Percentiles rank a stretch among this genome's conserved stretches.
phyloP scores from a whole-genome alignment of 1,140 invertebrate genomes.

The Drosophila lini region DNA sequence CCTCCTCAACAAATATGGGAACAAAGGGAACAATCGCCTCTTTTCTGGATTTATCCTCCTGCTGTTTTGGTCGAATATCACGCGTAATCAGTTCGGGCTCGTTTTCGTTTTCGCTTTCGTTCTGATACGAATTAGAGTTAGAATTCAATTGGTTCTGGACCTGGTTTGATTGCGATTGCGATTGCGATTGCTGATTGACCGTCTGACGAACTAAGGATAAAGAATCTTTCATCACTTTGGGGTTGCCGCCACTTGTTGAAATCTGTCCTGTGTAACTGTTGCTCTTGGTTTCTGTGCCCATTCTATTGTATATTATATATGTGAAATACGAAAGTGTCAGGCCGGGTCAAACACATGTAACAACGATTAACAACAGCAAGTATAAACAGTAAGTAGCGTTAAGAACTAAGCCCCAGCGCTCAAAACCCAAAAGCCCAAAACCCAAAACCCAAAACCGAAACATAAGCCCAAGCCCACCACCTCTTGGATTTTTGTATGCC shows the following conservation, averaged over 20 bases:
- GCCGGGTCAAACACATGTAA: conserved; percentile 68
- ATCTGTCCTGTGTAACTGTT: conserved; percentile 83
- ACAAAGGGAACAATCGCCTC: conserved; percentile 76
- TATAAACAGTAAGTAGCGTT: conserved; percentile 35
- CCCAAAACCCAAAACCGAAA: conserved; percentile 8
- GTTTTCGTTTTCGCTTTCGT: conserved; percentile 39
- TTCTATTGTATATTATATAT: conserved; percentile 80
- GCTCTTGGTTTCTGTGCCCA: conserved; percentile 84
- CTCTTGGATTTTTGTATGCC: not conserved
- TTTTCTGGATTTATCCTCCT: conserved; percentile 45
- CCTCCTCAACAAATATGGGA: conserved; percentile 85
- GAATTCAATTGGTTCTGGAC: conserved; percentile 62
- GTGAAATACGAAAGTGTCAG: conserved; percentile 80
- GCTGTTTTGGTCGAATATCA: conserved; percentile 52
- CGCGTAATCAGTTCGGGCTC: conserved; percentile 41
- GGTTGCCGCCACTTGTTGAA: conserved; percentile 82
- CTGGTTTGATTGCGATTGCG: conserved; percentile 67
- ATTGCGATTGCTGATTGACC: conserved; percentile 72
- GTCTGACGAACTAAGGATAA: conserved; percentile 78
- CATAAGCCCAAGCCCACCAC: conserved; percentile 12
- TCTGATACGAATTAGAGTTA: conserved; percentile 51
- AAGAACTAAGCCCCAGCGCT: conserved; percentile 17
- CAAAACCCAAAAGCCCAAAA: conserved; percentile 4
- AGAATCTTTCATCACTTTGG: conserved; percentile 82
- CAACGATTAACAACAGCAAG: conserved; percentile 50